Conservation (phyloP, 2,888 invertebrate species). For the Amphimallon solstitiale region DNA sequence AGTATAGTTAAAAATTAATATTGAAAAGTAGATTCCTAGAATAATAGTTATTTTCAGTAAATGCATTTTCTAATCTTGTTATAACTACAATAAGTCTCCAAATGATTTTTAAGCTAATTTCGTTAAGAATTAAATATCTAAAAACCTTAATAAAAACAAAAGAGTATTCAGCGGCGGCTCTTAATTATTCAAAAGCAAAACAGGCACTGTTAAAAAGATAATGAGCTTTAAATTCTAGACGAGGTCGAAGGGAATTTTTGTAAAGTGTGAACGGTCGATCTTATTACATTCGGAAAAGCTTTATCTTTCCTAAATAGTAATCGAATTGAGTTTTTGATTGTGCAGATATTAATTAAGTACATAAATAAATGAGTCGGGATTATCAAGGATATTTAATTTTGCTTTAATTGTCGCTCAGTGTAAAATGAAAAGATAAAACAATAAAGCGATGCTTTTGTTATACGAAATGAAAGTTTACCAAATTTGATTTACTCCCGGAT, state of each 20-base stretch:
- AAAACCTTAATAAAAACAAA: too few relatives aligned
- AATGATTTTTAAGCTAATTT: too few relatives aligned
- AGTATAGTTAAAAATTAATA: too few relatives aligned
- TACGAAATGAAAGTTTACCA: constrained; percentile 14
- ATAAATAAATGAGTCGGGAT: constrained; percentile 21
- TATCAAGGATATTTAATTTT: constrained; percentile 28
- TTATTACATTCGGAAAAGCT: constrained; percentile 15
- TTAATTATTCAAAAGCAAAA: too few relatives aligned
- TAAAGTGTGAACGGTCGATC: neutral
- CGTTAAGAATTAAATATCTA: too few relatives aligned
- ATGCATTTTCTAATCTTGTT: too few relatives aligned
- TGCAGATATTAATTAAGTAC: constrained; percentile 20
- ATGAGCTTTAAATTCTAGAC: too few relatives aligned
- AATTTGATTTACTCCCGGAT: constrained; percentile 18
- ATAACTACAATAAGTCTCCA: too few relatives aligned
- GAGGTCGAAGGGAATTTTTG: neutral
- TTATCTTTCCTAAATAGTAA: constrained; percentile 17
- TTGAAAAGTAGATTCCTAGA: too few relatives aligned
- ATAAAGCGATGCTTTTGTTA: constrained; percentile 19
- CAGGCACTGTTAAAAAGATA: too few relatives aligned
- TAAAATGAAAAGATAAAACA: constrained; percentile 31
- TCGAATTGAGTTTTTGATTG: constrained; percentile 12
- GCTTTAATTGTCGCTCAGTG: constrained; percentile 18
- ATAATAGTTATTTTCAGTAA: too few relatives aligned
- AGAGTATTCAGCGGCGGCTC: too few relatives aligned